These are phyloP conservation scores for Anguilla marmorata DNA, from an alignment of 2,797 vertebrate genomes.

Conservation along the genomic window DNA sequence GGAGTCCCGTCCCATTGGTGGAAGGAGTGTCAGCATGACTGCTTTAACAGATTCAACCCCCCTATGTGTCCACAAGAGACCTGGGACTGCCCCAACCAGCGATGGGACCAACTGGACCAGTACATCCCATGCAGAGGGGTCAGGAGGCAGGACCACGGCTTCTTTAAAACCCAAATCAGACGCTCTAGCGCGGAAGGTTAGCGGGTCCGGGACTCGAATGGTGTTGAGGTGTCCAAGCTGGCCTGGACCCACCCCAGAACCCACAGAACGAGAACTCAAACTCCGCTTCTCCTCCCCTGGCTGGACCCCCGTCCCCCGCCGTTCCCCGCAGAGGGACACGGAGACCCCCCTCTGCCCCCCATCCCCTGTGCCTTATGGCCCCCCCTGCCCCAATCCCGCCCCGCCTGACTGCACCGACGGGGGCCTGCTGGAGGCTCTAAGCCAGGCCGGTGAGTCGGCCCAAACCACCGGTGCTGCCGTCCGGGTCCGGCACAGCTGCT, in stretches of 20 bases:
- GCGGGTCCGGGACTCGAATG: neutral
- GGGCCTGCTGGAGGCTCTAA: neutral
- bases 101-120: neutral
- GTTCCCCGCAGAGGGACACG: neutral
- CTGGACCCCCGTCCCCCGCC: neutral
- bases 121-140: neutral
- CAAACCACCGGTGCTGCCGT: too few species aligned
- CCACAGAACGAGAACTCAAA: neutral
- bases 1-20: neutral
- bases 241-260: neutral
- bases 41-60: neutral
- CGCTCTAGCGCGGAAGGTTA: neutral
- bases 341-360: neutral
- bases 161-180: neutral
- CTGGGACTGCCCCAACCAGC: neutral
- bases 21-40: neutral
- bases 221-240: neutral
- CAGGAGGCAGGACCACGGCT: neutral
- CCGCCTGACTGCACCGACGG: neutral
- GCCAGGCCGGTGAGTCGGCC: slow-evolving; percentile 15
- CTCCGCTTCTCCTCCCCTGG: neutral
- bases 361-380: neutral
- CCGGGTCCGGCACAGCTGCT: neutral
- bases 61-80: neutral
- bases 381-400: neutral